Evolutionary conservation across 2,797 vertebrate species (phyloP), one percentile per base, ranked within the genome.

Genomic region (Phrynocephalus forsythii): DNA sequence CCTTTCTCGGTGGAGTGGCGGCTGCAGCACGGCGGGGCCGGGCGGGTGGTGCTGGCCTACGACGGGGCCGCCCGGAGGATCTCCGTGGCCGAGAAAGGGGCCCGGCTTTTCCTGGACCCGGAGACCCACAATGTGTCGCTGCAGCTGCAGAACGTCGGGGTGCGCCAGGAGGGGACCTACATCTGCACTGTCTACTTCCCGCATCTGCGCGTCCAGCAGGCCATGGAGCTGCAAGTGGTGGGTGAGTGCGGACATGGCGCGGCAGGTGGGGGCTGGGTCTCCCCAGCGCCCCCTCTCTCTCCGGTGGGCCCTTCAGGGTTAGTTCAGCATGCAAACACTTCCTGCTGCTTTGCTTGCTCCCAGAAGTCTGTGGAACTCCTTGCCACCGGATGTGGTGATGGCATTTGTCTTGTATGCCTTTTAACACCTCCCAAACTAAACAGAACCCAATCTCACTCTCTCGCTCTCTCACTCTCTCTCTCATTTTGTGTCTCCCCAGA

Each of bases 1-100:
- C 97, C 50, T 91, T 98, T 98, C 44, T 96, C 98, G 0, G 95
- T 99, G 1, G 98, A 99, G 16, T 99, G 98, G 98, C 97, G 98
- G 0, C 98, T 97, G 92, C 98, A 98, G 95, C 97, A 97, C 94
- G 93, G 94, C 44, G 98, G 98, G 0, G 91, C 96, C 0, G 98
- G 98, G 0, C 96, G 95, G 0, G 86, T 98, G 85, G 79, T 98
- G 6, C 93, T 98, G 92, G 97, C 97, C 13, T 98, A 98, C 3
- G 95, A 98, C 0, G 97, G 97, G 18, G 96, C 97, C 78, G 82
- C 75, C 0, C 97, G 96, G 92, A 95, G 94, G 2, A 82, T 97
- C 86, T 92, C 94, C 2, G 89, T 91, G 20, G 81, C 94, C 6
- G 92, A 75, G 88, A 90, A 94, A 0, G 96, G 95, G 5, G 94